phyloP scores from a whole-genome alignment of 2,888 invertebrate genomes.

The Agriotes lineatus region DNA sequence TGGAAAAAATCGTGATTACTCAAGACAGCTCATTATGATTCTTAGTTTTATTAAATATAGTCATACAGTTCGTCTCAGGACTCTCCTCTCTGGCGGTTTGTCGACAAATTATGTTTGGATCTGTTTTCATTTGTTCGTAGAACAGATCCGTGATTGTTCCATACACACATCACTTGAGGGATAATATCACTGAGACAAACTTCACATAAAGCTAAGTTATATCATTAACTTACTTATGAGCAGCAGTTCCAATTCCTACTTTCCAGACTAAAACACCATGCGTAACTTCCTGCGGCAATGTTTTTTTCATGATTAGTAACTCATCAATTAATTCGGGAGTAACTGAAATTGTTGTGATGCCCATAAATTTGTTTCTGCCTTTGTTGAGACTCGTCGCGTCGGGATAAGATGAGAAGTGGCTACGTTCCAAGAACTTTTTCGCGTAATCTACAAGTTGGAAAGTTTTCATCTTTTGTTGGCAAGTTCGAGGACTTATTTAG shows the following conservation, averaged over 20 bases:
- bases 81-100: no score
- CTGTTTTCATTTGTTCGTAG: no score
- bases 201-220: no score
- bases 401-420: constrained; percentile 14
- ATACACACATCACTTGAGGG: no score
- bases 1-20: constrained; percentile 41
- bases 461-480: no score
- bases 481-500: background rate
- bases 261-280: constrained; percentile 88
- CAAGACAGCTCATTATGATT: background rate
- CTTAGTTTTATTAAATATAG: no score
- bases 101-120: no score
- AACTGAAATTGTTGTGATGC: constrained; percentile 78
- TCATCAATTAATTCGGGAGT: constrained; percentile 80
- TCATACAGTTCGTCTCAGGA: no score
- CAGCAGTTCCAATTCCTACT: constrained; percentile 84
- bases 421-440: constrained; percentile 78
- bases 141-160: no score
- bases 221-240: constrained; percentile 74
- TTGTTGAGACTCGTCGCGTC: constrained; percentile 50
- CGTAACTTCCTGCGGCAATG: constrained; percentile 74
- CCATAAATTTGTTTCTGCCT: constrained; percentile 74
- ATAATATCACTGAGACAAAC: no score
- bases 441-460: constrained; percentile 71
- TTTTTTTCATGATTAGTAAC: constrained; percentile 73